Conservation (phyloP, 2,888 invertebrate genomes). For the Erebia aethiops region DNA sequence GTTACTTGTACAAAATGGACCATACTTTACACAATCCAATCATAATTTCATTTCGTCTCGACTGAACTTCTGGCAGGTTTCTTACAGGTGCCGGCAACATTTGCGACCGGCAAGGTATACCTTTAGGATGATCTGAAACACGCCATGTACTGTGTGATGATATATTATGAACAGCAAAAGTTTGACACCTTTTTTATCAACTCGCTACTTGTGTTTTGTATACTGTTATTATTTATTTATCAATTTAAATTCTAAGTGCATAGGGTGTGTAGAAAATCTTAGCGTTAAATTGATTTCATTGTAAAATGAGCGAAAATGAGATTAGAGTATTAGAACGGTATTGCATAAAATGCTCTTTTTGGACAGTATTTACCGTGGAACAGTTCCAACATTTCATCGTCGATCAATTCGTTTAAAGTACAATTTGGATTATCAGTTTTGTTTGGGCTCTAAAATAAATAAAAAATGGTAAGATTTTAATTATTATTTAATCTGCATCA, state of each 20-base stretch:
- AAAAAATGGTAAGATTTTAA: neutral
- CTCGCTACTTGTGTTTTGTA: neutral
- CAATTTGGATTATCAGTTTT: neutral
- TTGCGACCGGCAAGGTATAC: conserved; percentile 58
- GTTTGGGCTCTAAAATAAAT: conserved; percentile 2
- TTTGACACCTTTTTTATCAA: neutral
- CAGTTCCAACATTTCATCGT: no score
- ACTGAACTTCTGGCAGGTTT: conserved; percentile 36
- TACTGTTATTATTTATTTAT: neutral
- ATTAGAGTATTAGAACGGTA: neutral
- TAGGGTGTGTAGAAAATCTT: neutral
- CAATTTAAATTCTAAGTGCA: conserved; percentile 3
- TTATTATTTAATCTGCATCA: neutral
- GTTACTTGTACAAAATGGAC: no score
- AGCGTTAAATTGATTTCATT: neutral
- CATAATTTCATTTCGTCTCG: conserved; percentile 56
- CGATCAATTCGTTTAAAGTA: neutral
- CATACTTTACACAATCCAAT: conserved; percentile 60
- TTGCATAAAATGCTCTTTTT: neutral
- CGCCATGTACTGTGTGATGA: neutral
- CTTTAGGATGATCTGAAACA: conserved; percentile 52
- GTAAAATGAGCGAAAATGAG: neutral
- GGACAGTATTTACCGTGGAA: neutral
- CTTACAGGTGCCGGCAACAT: conserved; percentile 47
- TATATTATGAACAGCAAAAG: no score